phyloP scores from a whole-genome alignment of 2,888 invertebrate species.

The Hirtodrosophila trivittata region DNA sequence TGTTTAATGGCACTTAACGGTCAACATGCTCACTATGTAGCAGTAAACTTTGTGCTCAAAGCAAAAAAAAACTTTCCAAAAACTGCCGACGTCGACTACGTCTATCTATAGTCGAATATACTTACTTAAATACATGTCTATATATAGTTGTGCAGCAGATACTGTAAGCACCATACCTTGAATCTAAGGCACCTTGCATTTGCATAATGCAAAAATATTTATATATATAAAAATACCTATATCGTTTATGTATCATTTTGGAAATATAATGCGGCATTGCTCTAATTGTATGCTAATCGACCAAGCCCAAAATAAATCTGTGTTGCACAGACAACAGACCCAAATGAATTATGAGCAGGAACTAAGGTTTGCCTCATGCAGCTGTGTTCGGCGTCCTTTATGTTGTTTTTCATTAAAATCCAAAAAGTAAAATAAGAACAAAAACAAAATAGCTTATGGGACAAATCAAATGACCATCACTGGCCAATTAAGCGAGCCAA shows the following conservation, averaged over 20 bases:
- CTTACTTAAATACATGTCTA: conserved; percentile 33
- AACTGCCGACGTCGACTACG: conserved; percentile 22
- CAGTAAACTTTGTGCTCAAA: conserved; percentile 69
- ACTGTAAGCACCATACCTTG: conserved; percentile 23
- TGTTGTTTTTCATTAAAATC: conserved; percentile 59
- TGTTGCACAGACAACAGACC: conserved; percentile 19
- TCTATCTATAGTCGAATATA: conserved; percentile 30
- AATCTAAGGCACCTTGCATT: conserved; percentile 42
- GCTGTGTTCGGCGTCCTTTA: conserved; percentile 60
- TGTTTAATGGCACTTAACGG: conserved; percentile 78
- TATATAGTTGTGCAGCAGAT: conserved; percentile 17
- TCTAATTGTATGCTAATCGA: conserved; percentile 75
- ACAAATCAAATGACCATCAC: conserved; percentile 52
- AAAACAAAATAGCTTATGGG: conserved; percentile 37
- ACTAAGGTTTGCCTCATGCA: conserved; percentile 26
- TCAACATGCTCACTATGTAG: conserved; percentile 74
- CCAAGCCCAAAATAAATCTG: conserved; percentile 64
- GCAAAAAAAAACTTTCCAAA: conserved; percentile 59
- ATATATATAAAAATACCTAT: conserved; percentile 13
- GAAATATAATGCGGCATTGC: conserved; percentile 61
- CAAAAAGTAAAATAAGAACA: not conserved
- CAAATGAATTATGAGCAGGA: conserved; percentile 62
- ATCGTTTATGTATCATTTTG: conserved; percentile 17
- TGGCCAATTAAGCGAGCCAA: conserved; percentile 58
- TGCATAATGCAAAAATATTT: conserved; percentile 51